Evolutionary conservation across 2,113 vertebrate genomes (phyloP).

Genomic region (Plotosus lineatus): DNA sequence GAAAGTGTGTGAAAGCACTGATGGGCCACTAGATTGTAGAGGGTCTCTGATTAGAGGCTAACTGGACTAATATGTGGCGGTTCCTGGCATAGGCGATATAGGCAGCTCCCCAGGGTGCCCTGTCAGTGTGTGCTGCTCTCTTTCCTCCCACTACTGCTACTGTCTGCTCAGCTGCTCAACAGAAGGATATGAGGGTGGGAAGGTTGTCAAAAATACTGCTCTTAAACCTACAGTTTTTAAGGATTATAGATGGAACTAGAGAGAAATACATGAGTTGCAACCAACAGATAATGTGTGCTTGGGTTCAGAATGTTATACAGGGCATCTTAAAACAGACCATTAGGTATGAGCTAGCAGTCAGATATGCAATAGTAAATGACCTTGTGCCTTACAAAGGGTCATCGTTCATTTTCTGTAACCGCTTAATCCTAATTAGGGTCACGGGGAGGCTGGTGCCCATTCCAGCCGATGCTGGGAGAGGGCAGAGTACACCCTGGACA

Average conservation of each 20-base stretch:
- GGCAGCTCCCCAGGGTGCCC: slow-evolving; percentile 9
- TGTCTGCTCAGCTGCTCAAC: slow-evolving; percentile 1
- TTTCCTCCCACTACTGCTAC: slow-evolving; percentile 11
- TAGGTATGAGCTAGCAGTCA: not conserved
- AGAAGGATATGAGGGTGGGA: slow-evolving; percentile 5
- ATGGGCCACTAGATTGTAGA: slow-evolving; percentile 10
- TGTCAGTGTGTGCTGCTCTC: slow-evolving; percentile 26
- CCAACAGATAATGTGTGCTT: not conserved
- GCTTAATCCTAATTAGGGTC: too few species aligned
- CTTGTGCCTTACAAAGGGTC: not conserved
- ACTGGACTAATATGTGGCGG: slow-evolving; percentile 35
- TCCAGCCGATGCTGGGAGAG: too few species aligned
- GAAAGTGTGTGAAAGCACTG: slow-evolving; percentile 33
- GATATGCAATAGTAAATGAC: not conserved
- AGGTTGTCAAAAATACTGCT: not conserved
- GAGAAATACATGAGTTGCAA: not conserved
- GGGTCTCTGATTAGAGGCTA: slow-evolving; percentile 41
- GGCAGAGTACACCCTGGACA: too few species aligned
- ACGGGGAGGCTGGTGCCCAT: too few species aligned
- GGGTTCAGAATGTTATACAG: not conserved
- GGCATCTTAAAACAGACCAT: not conserved
- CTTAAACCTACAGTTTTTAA: not conserved
- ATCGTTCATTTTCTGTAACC: too few species aligned
- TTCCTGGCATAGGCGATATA: slow-evolving; percentile 15
- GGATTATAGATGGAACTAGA: not conserved